phyloP scores from a whole-genome alignment of 2,888 invertebrate species.

The Stenotaenia linearis region DNA sequence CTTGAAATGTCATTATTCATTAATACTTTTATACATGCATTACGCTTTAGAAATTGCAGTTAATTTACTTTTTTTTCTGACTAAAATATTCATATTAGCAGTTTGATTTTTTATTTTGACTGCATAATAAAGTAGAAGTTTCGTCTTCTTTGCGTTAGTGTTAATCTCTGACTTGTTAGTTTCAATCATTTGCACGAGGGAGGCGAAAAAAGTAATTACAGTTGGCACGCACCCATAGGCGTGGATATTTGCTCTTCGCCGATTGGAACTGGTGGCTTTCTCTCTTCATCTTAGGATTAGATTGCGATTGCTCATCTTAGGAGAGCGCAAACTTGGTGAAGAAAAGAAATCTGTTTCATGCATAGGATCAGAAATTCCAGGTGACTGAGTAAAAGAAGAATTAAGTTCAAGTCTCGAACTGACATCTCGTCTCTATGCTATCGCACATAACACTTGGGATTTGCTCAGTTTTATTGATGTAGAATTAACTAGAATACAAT shows the following conservation, averaged over 20 bases:
- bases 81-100: neutral
- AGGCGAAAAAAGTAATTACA: constrained; percentile 24
- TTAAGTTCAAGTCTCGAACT: constrained; percentile 4
- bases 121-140: neutral
- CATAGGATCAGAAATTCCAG: constrained; percentile 21
- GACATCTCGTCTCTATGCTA: neutral
- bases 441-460: neutral
- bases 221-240: constrained; percentile 15
- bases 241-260: constrained; percentile 2
- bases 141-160: neutral
- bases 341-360: neutral
- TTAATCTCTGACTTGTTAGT: constrained; percentile 17
- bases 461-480: neutral
- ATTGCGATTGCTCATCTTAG: constrained; percentile 19
- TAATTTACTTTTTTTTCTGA: too few relatives aligned
- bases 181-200: constrained; percentile 6
- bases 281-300: constrained; percentile 12
- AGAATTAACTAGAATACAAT: neutral
- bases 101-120: neutral
- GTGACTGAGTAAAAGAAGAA: constrained; percentile 4
- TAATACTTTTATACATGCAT: too few relatives aligned
- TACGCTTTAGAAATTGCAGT: too few relatives aligned
- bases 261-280: constrained; percentile 13
- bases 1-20: too few relatives aligned
- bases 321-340: neutral